Base-by-base conservation (phyloP, 2,797 vertebrate species). In the Mormyrus hasselquistii region DNA sequence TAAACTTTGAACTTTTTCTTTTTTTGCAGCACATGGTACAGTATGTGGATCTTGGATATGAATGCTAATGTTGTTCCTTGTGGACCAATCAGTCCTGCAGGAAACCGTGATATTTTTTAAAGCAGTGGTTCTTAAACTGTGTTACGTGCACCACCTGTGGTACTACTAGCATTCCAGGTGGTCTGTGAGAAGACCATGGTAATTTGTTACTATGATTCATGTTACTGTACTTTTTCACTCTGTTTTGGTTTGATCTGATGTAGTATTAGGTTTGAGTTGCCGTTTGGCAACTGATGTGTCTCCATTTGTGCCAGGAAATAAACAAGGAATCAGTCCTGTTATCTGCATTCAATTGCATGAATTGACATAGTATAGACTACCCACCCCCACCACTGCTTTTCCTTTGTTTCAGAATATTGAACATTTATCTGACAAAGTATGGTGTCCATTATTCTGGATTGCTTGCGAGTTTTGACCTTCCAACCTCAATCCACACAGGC, bases 371-470 rank as follows among this genome's bases (percentile, higher is more conserved):
- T 76, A 85, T n/a, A 76, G 69, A 87, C 38, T 49, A 50, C 59
- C 55, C 79, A n/a, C 82, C 89, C 38, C 62, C 92, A 44, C 38
- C 19, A 90, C 53, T 90, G 93, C 93, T 94, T 95, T 94, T 94
- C 93, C 94, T 94, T 94, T 95, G 94, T 95, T 95, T 93, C 90
- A 88, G 91, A 93, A 93, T 94, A 93, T 93, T 93, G 93, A 94
- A 92, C 91, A 89, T 95, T 95, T 95, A 94, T 95, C 94, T 94
- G 87, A 92, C 92, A 92, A 93, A 92, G 92, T 93, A 94, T 94
- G 93, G 93, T 93, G 93, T 95, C 94, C 94, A 95, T 96, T 96
- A 95, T 95, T 95, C 93, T 93, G 93, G 94, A 96, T 94, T 95
- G 93, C 92, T 92, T 94, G 94, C 92, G 93, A 94, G 94, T 93